Evolutionary conservation across 2,797 vertebrate genomes (phyloP).

Genomic region (Poecilia wingei): DNA sequence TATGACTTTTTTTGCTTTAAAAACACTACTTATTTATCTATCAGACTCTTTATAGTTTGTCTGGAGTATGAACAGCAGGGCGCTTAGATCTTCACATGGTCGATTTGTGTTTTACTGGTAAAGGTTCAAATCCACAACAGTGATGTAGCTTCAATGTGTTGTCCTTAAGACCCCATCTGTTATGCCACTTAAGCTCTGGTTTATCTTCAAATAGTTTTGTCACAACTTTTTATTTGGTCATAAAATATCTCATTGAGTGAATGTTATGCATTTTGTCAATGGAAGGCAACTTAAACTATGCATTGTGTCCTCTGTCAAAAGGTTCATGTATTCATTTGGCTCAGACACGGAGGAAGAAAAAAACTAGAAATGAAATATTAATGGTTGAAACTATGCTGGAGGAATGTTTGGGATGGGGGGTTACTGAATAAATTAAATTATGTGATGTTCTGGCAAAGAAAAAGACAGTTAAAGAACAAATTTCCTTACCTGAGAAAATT

Average conservation of each 20-base stretch:
- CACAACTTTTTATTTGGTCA: background rate
- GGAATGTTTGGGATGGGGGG: background rate
- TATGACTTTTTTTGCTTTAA: constrained; percentile 54
- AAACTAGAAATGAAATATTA: background rate
- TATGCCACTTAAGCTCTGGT: background rate
- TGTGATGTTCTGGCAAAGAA: background rate
- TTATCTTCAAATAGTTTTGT: background rate
- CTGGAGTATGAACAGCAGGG: background rate
- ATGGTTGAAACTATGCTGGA: background rate
- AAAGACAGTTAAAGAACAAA: background rate
- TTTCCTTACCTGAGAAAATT: background rate
- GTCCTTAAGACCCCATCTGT: background rate
- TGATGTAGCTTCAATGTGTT: background rate
- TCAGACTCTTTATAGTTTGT: constrained; percentile 10
- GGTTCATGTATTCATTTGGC: background rate
- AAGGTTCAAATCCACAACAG: background rate
- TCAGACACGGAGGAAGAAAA: background rate
- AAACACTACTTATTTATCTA: constrained; percentile 46
- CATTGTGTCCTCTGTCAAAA: background rate
- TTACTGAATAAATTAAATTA: background rate
- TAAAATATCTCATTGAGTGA: background rate
- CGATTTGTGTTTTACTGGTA: background rate
- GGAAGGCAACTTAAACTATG: background rate
- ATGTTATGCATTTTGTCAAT: background rate
- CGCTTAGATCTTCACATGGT: background rate